Conservation (phyloP, 2,888 invertebrate genomes). For the Chalcosyrphus nemorum region DNA sequence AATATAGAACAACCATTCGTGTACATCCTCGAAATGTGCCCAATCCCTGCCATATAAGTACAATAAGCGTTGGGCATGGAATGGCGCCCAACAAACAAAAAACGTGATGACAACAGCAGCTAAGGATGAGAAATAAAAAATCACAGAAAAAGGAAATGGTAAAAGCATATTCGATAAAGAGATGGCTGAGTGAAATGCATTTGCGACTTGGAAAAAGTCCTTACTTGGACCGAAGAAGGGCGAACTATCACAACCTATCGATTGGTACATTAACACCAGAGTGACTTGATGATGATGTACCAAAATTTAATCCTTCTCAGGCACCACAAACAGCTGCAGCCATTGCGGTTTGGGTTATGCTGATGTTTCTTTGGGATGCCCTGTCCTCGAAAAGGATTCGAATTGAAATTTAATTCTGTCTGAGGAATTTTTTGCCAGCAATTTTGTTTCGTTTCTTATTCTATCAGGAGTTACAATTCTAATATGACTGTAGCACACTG, state of each 20-base stretch:
- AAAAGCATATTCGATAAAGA: background rate
- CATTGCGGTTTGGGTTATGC: background rate
- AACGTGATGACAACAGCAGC: constrained; percentile 96
- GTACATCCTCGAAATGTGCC: constrained; percentile 86
- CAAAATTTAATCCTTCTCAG: no score
- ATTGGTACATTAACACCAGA: constrained; percentile 38
- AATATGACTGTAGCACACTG: background rate
- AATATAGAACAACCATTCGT: constrained; percentile 90
- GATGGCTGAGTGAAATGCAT: constrained; percentile 40
- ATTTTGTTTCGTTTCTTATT: background rate
- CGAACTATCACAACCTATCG: constrained; percentile 18
- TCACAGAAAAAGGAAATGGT: no score
- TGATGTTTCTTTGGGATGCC: constrained; percentile 3
- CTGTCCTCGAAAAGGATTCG: background rate
- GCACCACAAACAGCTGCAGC: background rate
- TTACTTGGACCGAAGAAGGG: constrained; percentile 3
- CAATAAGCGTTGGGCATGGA: constrained; percentile 94
- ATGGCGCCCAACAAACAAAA: constrained; percentile 98
- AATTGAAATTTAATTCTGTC: constrained; percentile 25
- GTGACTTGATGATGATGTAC: no score
- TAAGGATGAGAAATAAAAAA: constrained; percentile 80
- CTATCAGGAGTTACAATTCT: background rate
- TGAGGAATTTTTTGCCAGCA: background rate
- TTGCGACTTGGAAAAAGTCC: constrained; percentile 47
- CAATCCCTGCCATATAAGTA: constrained; percentile 88